Conservation (phyloP, 2,113 vertebrate species). For the Neodon shergylaensis region DNA sequence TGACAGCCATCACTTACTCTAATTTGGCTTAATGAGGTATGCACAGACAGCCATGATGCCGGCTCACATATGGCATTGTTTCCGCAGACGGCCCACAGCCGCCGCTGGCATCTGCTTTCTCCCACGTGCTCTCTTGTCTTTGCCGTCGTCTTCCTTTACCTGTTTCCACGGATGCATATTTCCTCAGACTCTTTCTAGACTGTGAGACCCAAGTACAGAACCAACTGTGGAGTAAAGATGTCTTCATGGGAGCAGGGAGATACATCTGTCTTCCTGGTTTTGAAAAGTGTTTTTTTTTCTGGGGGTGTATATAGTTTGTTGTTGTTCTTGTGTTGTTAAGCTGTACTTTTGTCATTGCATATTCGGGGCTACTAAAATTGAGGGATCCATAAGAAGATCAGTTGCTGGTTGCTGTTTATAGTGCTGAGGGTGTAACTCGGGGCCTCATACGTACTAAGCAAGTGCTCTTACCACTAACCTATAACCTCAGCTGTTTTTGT, state of each 20-base stretch:
- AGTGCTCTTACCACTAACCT: neutral
- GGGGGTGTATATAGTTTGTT: too few relatives aligned
- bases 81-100: constrained; percentile 14
- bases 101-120: constrained; percentile 24
- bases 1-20: constrained; percentile 58
- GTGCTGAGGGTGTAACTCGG: neutral
- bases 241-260: neutral
- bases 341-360: constrained; percentile 17
- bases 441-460: neutral
- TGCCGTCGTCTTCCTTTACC: constrained; percentile 11
- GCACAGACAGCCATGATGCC: constrained; percentile 49
- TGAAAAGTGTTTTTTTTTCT: neutral
- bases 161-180: neutral
- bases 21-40: constrained; percentile 70
- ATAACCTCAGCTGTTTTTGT: neutral
- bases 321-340: neutral
- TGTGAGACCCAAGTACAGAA: neutral
- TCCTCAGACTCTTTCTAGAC: neutral
- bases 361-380: constrained; percentile 31
- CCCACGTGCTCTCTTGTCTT: neutral
- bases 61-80: constrained; percentile 59
- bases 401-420: neutral
- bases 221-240: neutral
- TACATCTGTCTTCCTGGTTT: neutral
- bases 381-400: neutral